These are phyloP conservation scores for Andrena dorsata DNA, from an alignment of 2,888 invertebrate genomes.

Conservation along the genomic window DNA sequence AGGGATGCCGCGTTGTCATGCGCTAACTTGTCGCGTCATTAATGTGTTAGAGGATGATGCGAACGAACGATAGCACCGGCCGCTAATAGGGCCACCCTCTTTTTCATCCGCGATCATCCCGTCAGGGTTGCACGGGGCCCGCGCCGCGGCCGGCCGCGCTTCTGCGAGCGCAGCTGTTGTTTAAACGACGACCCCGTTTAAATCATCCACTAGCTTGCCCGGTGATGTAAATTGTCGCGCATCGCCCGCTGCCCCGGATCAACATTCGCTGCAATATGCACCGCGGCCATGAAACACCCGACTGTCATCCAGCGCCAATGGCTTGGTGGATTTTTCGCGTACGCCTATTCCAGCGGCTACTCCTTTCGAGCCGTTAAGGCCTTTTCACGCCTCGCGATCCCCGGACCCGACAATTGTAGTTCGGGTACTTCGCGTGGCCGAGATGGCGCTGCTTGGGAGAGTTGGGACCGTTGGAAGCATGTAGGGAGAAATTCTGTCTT, in stretches of 20 bases:
- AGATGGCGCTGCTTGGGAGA: too few species aligned
- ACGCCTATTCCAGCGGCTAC: background rate
- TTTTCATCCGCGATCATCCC: constrained; percentile 35
- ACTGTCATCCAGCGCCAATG: background rate
- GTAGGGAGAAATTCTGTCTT: too few species aligned
- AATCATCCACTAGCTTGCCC: constrained; percentile 66
- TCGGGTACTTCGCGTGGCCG: too few species aligned
- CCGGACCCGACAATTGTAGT: too few species aligned
- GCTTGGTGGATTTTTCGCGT: background rate
- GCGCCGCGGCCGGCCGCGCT: constrained; percentile 11
- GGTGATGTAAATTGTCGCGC: constrained; percentile 70
- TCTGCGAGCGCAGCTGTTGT: constrained; percentile 59
- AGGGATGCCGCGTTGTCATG: constrained; percentile 73
- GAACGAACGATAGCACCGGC: constrained; percentile 47
- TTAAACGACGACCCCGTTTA: constrained; percentile 57
- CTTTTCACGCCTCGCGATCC: too few species aligned
- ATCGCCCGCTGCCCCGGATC: constrained; percentile 60
- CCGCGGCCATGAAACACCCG: background rate
- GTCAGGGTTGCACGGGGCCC: background rate
- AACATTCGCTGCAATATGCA: constrained; percentile 59
- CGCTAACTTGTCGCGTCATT: constrained; percentile 76
- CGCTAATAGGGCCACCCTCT: constrained; percentile 59
- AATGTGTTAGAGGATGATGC: constrained; percentile 73
- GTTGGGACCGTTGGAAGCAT: too few species aligned
- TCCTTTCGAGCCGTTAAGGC: too few species aligned